phyloP scores from a whole-genome alignment of 2,797 vertebrate genomes.

The Oreochromis grahami region DNA sequence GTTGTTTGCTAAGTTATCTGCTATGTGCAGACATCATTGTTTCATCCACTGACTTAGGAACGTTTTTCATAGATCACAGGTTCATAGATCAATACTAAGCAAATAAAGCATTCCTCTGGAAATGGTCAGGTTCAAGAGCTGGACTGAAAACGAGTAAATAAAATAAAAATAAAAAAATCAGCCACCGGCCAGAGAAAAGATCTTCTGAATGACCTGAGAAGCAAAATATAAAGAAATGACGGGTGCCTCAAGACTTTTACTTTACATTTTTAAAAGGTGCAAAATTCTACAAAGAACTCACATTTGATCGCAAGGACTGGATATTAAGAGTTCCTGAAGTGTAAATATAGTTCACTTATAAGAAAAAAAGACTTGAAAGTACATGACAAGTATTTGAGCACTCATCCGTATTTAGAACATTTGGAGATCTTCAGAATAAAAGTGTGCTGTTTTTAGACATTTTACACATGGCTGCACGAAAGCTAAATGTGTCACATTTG shows the following conservation, averaged over 20 bases:
- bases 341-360: neutral
- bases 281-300: neutral
- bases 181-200: neutral
- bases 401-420: neutral
- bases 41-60: neutral
- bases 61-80: neutral
- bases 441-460: neutral
- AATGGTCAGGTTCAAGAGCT: neutral
- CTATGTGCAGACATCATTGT: neutral
- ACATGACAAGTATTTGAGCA: neutral
- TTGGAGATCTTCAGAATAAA: neutral
- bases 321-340: neutral
- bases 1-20: neutral
- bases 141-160: neutral
- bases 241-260: neutral
- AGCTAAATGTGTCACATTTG: neutral
- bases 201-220: neutral
- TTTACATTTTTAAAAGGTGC: neutral
- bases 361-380: neutral
- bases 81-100: neutral
- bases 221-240: neutral
- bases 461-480: neutral
- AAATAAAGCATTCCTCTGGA: neutral
- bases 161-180: neutral
- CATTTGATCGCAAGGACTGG: neutral